Percentiles rank a stretch among this genome's conserved stretches.
Conservation (phyloP, 2,888 invertebrate species). For the Digitonthophagus gazella region DNA sequence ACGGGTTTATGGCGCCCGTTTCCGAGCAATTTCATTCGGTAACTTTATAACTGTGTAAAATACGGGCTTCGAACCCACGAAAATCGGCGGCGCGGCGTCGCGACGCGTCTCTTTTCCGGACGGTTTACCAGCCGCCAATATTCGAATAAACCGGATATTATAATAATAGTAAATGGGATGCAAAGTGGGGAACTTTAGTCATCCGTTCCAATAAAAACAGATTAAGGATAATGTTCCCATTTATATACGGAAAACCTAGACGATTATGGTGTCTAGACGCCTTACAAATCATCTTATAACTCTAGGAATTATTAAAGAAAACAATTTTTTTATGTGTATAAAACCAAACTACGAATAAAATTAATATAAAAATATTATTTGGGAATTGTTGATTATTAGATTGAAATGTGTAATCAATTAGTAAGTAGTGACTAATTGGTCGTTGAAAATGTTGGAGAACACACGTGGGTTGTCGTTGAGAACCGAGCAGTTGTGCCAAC, state of each 20-base stretch:
- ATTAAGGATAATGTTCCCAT: conserved; percentile 42
- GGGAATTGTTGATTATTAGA: too few species aligned
- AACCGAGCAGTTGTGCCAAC: background rate
- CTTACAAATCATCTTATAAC: background rate
- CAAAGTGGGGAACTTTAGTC: conserved; percentile 11
- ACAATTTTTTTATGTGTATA: background rate
- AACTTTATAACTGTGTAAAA: conserved; percentile 51
- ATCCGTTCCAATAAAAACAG: conserved; percentile 37
- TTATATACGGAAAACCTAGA: conserved; percentile 37
- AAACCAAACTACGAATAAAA: background rate
- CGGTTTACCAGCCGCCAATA: conserved; percentile 20
- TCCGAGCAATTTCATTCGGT: conserved; percentile 47
- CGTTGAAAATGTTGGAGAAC: too few species aligned
- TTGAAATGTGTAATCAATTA: background rate
- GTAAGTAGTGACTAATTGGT: too few species aligned
- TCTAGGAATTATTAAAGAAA: too few species aligned
- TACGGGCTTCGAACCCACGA: conserved; percentile 45
- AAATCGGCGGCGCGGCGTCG: conserved; percentile 19
- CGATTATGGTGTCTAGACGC: background rate
- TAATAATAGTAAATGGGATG: conserved; percentile 20
- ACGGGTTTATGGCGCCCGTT: conserved; percentile 46
- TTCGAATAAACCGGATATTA: conserved; percentile 19
- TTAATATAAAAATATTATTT: background rate
- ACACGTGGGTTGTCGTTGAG: background rate
- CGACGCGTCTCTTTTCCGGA: conserved; percentile 15